A percentile compares a stretch with the other conserved stretches of the same genome.
Evolutionary conservation across 92 coral and sea anemone genomes (phyloP).

Genomic region (Epizoanthus rinbou): DNA sequence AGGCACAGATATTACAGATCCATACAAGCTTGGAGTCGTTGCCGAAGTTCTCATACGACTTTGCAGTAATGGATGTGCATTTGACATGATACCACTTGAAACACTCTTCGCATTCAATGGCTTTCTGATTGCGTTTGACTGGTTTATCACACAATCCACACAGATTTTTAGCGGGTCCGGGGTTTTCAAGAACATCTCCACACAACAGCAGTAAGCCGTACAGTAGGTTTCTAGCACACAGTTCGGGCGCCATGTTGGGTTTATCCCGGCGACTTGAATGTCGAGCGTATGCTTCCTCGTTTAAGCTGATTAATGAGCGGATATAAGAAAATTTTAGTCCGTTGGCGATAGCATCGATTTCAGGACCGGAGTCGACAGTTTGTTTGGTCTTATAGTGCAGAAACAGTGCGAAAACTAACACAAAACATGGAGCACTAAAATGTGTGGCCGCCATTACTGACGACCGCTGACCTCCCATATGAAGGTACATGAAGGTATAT

Average conservation of each 20-base stretch:
- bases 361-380: slow-evolving; percentile 17
- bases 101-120: slow-evolving; percentile 29
- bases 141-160: slow-evolving; percentile 26
- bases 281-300: slow-evolving; percentile 29
- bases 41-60: slow-evolving; percentile 28
- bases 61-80: slow-evolving; percentile 26
- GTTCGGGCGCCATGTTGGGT: slow-evolving; percentile 31
- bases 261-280: slow-evolving; percentile 6
- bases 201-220: slow-evolving; percentile 26
- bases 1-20: slow-evolving; percentile 7
- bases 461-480: slow-evolving; percentile 31
- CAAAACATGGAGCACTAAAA: slow-evolving; percentile 23
- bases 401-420: slow-evolving; percentile 4
- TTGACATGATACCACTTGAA: slow-evolving; percentile 33
- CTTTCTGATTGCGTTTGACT: slow-evolving; percentile 30
- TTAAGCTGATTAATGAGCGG: slow-evolving; percentile 34
- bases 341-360: neutral
- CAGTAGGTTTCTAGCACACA: slow-evolving; percentile 22
- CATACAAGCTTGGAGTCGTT: slow-evolving; percentile 30
- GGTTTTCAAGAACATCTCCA: slow-evolving; percentile 12
- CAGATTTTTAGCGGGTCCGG: slow-evolving; percentile 3
- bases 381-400: slow-evolving; percentile 15
- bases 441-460: slow-evolving; percentile 32
- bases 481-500: too few species aligned
- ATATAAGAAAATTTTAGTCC: slow-evolving; percentile 27